Conservation (phyloP, 2,113 vertebrate species). For the Vidua macroura region DNA sequence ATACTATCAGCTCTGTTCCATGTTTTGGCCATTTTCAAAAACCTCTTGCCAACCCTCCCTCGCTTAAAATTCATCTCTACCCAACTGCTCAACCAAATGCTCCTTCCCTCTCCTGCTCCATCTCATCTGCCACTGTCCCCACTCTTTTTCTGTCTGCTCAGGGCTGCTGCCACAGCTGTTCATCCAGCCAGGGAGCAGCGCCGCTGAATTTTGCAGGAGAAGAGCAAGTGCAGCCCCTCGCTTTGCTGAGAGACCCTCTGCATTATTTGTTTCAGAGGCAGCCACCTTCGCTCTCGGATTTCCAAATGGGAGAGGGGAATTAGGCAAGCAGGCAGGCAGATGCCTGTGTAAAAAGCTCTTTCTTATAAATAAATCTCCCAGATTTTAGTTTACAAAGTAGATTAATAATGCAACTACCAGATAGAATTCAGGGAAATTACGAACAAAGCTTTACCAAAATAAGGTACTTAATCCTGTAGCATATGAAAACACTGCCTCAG, state of each 20-base stretch:
- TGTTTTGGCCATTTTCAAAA: background rate
- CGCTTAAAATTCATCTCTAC: slow-evolving; percentile 8
- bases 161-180: slow-evolving; percentile 54
- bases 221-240: background rate
- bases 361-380: slow-evolving; percentile 33
- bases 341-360: background rate
- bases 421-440: background rate
- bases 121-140: slow-evolving; percentile 19
- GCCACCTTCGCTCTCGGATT: background rate
- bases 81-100: slow-evolving; percentile 59
- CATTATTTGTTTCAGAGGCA: slow-evolving; percentile 45
- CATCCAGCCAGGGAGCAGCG: slow-evolving; percentile 18
- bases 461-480: background rate
- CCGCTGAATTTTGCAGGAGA: slow-evolving; percentile 62
- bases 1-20: background rate
- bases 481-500: background rate
- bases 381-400: background rate
- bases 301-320: slow-evolving; percentile 17
- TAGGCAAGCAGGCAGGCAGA: background rate
- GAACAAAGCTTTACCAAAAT: background rate
- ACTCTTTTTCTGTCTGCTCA: background rate
- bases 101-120: background rate
- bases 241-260: background rate
- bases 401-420: background rate
- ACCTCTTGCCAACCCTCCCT: background rate